Evolutionary conservation across 2,888 invertebrate species (phyloP).

Genomic region (Oxyscelio sp.): DNA sequence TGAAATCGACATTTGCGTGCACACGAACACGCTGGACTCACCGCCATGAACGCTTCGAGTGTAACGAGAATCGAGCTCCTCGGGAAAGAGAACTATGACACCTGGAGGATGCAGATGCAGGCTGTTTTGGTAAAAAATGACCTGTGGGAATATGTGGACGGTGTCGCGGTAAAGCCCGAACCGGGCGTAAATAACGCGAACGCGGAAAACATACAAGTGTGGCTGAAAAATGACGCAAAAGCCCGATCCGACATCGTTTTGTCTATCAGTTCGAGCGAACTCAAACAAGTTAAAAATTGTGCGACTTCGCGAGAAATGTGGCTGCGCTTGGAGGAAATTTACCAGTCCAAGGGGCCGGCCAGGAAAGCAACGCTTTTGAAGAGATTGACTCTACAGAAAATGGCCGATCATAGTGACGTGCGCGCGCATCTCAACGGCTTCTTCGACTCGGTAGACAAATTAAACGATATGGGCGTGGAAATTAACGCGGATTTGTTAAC

Average conservation of each 20-base stretch:
- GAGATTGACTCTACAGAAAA: constrained; percentile 51
- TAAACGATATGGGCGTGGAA: constrained; percentile 54
- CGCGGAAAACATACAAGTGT: not conserved
- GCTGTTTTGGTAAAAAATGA: too few species aligned
- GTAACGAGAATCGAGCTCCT: too few species aligned
- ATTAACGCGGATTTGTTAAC: constrained; percentile 40
- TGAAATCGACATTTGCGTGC: too few species aligned
- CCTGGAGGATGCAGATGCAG: too few species aligned
- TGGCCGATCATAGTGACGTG: constrained; percentile 49
- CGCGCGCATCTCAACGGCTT: constrained; percentile 57
- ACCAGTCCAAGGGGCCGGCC: too few species aligned
- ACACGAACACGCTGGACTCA: too few species aligned
- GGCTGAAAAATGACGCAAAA: not conserved
- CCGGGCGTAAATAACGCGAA: not conserved
- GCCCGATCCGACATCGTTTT: not conserved
- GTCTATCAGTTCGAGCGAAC: not conserved
- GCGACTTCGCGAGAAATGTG: too few species aligned
- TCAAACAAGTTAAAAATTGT: not conserved
- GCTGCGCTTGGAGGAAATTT: too few species aligned
- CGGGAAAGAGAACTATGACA: too few species aligned
- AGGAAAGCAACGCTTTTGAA: constrained; percentile 64
- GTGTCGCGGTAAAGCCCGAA: not conserved
- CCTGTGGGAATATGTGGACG: too few species aligned
- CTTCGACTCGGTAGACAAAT: constrained; percentile 63
- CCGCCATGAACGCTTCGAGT: too few species aligned